Base-by-base conservation (phyloP, 1,140 invertebrate species). In the Solenopsis fugax region DNA sequence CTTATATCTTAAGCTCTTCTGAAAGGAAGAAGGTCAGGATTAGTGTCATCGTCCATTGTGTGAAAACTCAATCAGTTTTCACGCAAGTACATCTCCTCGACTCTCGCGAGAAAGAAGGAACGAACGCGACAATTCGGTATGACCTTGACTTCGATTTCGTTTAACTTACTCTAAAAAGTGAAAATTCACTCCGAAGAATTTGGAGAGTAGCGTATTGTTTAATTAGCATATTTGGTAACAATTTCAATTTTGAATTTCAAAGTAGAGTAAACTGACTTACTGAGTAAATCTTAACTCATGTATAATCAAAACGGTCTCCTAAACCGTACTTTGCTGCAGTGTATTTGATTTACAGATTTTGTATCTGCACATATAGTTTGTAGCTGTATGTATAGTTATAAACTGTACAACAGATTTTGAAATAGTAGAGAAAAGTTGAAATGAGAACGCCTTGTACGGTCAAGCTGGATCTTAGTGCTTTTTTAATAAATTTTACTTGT, bases 321-420 rank as follows among this genome's bases (percentile, higher is more conserved):
- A 71, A 52, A 54, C 13, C 3, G 45, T 45, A 13, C 5, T 7
- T 69, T 45, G 4, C n/a, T 69, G 9, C 9, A 5, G 12, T 48
- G 10, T 52, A 18, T 34, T 73, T 37, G 34, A 73, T 37, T 21
- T 37, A 73, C 29, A 73, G 5, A 73, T 37, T 54, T 72, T 72
- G 1, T 34, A 24, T 0, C 4, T 34, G 9, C 10, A 58, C 21
- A 29, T 1, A 4, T 56, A 56, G 18, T 9, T 56, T 56, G 18
- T n/a, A 56, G n/a, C 18, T n/a, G 52, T n/a, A 54, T n/a, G 52
- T 54, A 54, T 56, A 56, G n/a, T 12, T 41, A 41, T 41, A 7
- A 41, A 41, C 29, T 41, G 41, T 29, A 10, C 34, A 72, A 52
- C 6, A 54, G 34, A 73, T 52, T 75, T 75, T 2, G 21, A 54